These are phyloP conservation scores for Nomada lathburiana DNA, from an alignment of 2,888 invertebrate genomes.

Conservation along the genomic window DNA sequence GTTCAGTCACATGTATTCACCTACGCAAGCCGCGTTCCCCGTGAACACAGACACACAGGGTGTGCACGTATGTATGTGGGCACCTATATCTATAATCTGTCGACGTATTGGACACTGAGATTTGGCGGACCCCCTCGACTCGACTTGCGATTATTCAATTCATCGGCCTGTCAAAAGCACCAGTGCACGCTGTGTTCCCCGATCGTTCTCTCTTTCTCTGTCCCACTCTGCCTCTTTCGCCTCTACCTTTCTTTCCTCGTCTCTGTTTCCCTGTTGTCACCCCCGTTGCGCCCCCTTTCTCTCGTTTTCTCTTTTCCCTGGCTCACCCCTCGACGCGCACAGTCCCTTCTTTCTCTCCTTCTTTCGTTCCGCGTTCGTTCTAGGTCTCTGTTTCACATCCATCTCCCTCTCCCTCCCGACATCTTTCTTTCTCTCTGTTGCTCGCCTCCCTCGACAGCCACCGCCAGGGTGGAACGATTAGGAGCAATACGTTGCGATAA, in stretches of 20 bases:
- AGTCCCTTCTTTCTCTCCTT: conserved; percentile 45
- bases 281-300: conserved; percentile 48
- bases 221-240: conserved; percentile 63
- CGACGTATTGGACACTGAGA: conserved; percentile 83
- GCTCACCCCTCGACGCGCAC: conserved; percentile 45
- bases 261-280: conserved; percentile 42
- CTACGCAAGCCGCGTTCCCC: not conserved
- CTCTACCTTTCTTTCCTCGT: conserved; percentile 56
- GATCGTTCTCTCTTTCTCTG: conserved; percentile 75
- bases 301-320: conserved; percentile 56
- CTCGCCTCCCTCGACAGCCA: conserved; percentile 51
- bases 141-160: conserved; percentile 85
- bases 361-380: conserved; percentile 38
- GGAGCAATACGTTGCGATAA: conserved; percentile 84
- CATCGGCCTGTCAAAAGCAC: conserved; percentile 85
- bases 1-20: conserved; percentile 15
- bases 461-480: conserved; percentile 79
- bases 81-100: conserved; percentile 72
- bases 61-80: conserved; percentile 23
- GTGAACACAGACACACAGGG: conserved; percentile 15
- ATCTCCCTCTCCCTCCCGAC: not conserved
- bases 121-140: conserved; percentile 83
- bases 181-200: conserved; percentile 83
- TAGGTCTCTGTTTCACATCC: conserved; percentile 37
- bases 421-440: conserved; percentile 38